Percentiles rank a stretch among this genome's conserved stretches.
Conservation (phyloP, 2,797 vertebrate species). For the Megaceryle alcyon region DNA sequence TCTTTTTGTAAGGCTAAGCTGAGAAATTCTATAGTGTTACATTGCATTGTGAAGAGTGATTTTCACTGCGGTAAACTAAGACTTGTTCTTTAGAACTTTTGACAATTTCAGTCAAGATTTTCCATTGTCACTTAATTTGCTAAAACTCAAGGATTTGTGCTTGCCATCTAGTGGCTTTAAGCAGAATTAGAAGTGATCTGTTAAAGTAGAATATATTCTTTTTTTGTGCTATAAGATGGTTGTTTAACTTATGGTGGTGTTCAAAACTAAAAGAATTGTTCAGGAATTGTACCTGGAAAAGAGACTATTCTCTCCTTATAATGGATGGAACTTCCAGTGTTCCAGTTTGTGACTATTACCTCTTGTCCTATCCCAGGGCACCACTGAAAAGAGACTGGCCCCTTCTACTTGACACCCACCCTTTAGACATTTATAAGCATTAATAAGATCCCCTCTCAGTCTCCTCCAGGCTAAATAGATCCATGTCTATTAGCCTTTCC, state of each 20-base stretch:
- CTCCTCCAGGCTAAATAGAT: too few species aligned
- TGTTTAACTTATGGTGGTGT: background rate
- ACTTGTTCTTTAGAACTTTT: background rate
- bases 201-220: background rate
- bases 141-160: background rate
- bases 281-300: background rate
- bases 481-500: too few species aligned
- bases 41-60: background rate
- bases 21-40: background rate
- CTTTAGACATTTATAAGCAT: too few species aligned
- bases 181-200: background rate
- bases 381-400: too few species aligned
- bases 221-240: background rate
- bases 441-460: too few species aligned
- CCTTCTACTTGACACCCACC: too few species aligned
- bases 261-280: background rate
- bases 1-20: background rate
- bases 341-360: too few species aligned
- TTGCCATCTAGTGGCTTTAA: slow-evolving; percentile 31
- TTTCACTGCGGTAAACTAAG: background rate
- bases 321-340: background rate
- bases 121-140: background rate
- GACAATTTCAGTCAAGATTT: background rate
- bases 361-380: too few species aligned
- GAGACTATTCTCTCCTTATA: background rate